Base-by-base conservation (phyloP, 2,888 invertebrate species). In the Helobdella robusta region DNA sequence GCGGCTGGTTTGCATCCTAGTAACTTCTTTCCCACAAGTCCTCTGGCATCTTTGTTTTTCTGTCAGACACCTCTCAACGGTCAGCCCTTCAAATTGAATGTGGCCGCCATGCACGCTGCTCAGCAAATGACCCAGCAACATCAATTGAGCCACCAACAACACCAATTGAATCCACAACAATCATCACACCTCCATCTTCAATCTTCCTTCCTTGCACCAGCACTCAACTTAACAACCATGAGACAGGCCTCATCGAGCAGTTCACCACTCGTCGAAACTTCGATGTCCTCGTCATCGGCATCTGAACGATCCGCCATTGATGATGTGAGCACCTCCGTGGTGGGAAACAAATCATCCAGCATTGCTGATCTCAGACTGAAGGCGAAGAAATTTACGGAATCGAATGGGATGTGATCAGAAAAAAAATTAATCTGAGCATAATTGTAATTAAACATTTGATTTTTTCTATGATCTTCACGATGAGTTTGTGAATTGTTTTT, bases 301-400 rank as follows among this genome's bases (percentile, higher is more conserved):
- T 25, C 48, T 18, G 23, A 20, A 23, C 25, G 20, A 5, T 20
- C 48, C 6, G 11, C 48, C 6, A 48, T 48, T 48, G 23, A 20
- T 23, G 25, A 25, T 23, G 23, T 25, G n/a, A 4, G 20, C 25
- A 20, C 20, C 4, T 20, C 20, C 15, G 15, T 6, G 3, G 15
- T 15, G 1, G 48, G 48, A 25, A 25, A 48, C 15, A 48, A 48
- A 15, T 23, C 48, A 18, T 91, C 91, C 25, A 92, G 91, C 78
- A 93, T 94, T 77, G 93, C 92, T 0, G 94, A 94, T 81, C 83
- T 94, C 65, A 84, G 94, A 73, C 84, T 93, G 71, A 94, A 94
- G 81, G 93, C 94, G 25, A 87, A 89, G 77, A 87, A 91, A 73
- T 93, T 93, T 80, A 88, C 92, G 35, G 92, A 92, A 73, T 89